Conservation (phyloP, 2,113 vertebrate species). For the human (Homo sapiens) region DNA sequence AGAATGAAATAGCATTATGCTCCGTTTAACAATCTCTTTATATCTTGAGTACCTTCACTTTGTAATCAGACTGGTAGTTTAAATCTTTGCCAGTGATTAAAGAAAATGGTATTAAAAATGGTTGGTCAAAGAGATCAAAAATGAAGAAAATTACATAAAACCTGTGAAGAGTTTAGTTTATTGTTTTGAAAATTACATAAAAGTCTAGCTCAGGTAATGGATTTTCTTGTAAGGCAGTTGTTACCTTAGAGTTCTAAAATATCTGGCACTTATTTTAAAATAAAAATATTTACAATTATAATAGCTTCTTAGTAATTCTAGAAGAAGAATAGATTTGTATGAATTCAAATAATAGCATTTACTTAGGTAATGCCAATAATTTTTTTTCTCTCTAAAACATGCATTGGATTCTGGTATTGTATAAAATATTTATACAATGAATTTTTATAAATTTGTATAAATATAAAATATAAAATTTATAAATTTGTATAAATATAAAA, state of each 20-base stretch:
- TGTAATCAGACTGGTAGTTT: neutral
- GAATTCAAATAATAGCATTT: slow-evolving; percentile 61
- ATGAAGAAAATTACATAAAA: slow-evolving; percentile 60
- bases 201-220: slow-evolving; percentile 13
- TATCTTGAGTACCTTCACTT: neutral
- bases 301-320: slow-evolving; percentile 21
- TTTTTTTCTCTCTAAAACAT: slow-evolving; percentile 38
- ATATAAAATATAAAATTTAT: no score
- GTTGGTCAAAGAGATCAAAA: neutral
- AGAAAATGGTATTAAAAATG: neutral
- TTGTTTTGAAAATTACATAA: slow-evolving; percentile 64
- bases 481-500: no score
- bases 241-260: slow-evolving; percentile 56
- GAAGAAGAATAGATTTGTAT: slow-evolving; percentile 31
- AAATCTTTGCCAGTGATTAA: neutral
- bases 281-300: slow-evolving; percentile 40
- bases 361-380: slow-evolving; percentile 41
- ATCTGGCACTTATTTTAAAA: slow-evolving; percentile 61
- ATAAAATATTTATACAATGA: slow-evolving; percentile 37
- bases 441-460: no score
- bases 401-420: neutral
- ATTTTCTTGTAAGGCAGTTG: neutral
- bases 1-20: neutral
- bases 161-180: slow-evolving; percentile 60
- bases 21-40: neutral